Evolutionary conservation across 1,140 invertebrate species (phyloP), one percentile per base, ranked within the genome.

Genomic region (Colletes latitarsis): DNA sequence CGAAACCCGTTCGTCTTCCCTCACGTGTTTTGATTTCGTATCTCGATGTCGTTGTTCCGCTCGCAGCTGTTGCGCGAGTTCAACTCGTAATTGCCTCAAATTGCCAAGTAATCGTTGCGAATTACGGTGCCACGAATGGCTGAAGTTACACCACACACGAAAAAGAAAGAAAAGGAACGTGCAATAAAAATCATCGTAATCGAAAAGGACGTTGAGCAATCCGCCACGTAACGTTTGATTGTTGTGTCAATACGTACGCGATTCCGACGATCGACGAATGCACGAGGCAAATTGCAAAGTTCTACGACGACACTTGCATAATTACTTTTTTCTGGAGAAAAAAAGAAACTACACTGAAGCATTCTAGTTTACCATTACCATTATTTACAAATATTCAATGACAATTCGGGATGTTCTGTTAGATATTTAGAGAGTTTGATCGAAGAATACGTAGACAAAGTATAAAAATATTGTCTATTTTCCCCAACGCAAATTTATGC

Each of bases 21-120:
- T 14, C 19, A 4, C 30, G 15, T 30, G 49, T 49, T 49, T 49
- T 49, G 63, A 10, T 68, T 52, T 60, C 57, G 6, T 30, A 57
- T 15, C 15, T 43, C 41, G 30, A 57, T 6, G 17, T 30, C 46
- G 4, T 9, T 19, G 19, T 17, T 68, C 12, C 41, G n/a, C 39
- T 6, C 0, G 30, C 19, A 14, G 3, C n/a, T 5, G 21, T n/a
- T 57, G 41, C 41, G 41, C 52, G 17, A 71, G 39, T 17, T 9
- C 39, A 6, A 46, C 41, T 41, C 41, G 71, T 60, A 73, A 73
- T 62, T 49, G 10, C 57, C 12, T n/a, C 14, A 60, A 73, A 49
- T 19, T 19, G 41, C 57, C 57, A 12, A 30, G 58, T 63, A 74
- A 74, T 74, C 46, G 21, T 46, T 15, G 43, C 43, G 52, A 72